Base-by-base conservation (phyloP, 2,113 vertebrate species). In the Synodontis membranacea region DNA sequence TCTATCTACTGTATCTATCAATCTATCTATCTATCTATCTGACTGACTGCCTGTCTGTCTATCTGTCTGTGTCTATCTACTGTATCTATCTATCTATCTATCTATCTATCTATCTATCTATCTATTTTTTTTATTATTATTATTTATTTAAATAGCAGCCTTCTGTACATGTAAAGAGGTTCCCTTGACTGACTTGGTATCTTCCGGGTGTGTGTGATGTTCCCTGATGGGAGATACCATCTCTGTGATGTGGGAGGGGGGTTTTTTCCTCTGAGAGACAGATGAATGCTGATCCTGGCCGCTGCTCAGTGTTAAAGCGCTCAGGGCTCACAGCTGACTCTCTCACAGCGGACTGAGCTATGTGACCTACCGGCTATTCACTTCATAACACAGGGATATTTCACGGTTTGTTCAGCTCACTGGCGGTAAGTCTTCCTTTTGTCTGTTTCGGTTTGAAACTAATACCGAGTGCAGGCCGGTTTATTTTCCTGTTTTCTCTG, bases 341-440 rank as follows among this genome's bases (percentile, higher is more conserved):
- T 39, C 84, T 39, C 68, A 70, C 80, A 37, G 58, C 31, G 72
- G 80, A 83, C 62, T 85, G 86, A 83, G 88, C 70, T 64, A 85
- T 58, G 84, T 84, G 86, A 85, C 64, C 50, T 79, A 34, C 62
- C 19, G 75, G 15, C 66, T 58, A 21, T 42, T 23, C 14, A 1
- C 48, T 54, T 28, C 11, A 37, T 25, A 15, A 52, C 80, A 48
- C 12, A 44, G 81, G 86, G 76, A 42, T 85, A 88, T 85, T 46
- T 56, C 37, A 87, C 72, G 58, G 58, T 28, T 37, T 85, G 34
- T 54, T 80, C 72, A 37, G 44, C 15, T 19, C 52, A 68, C 48
- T 80, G 1, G 54, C 72, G 86, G 89, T 90, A 83, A 88, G 84
- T 66, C 4, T 17, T 54, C 2, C 2, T 6, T n/a, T 76, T 75